Evolutionary conservation across 2,888 invertebrate species (phyloP), one percentile per base, ranked within the genome.

Genomic region (Molanna angustata): DNA sequence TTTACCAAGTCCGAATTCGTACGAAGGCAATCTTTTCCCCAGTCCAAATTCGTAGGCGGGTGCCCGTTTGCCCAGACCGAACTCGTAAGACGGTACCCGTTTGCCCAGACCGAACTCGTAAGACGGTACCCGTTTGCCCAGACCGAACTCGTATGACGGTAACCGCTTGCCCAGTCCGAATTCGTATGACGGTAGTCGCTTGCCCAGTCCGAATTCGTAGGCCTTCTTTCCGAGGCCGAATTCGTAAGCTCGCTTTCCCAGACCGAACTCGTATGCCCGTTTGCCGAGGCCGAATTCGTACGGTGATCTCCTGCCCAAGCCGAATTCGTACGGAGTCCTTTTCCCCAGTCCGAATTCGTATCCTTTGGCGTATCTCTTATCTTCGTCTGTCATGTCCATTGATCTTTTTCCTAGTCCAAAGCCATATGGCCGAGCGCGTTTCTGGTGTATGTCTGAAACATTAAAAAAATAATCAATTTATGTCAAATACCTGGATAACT

Each of bases 391-490:
- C 4, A 22, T 13, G 11, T 13, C 13, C 7, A 7, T 4, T 18
- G 11, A 49, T 14, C 51, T 77, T 61, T 86, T 82, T 1, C 86
- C 86, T n/a, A 86, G 71, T 0, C 86, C 86, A 63, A 86, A 86
- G 19, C 83, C 80, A 69, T 85, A 86, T 0, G 82, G 81, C 18
- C 82, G 79, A 20, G 79, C 77, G 50, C 85, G 78, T 67, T 86
- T 83, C 33, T 65, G 63, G 60, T 73, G 71, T 52, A 69, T 71
- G 22, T 63, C 76, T 77, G 67, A 21, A 54, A 61, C 43, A 21
- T 50, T 21, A 27, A 13, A 44, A 27, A 14, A 43, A 39, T 37
- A 39, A 13, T 22, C 21, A 18, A 21, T 16, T 14, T 7, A 43
- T 43, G 27, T n/a, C 27, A 27, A 7, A 7, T 27, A 27, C 27